Conservation (phyloP, 2,888 invertebrate species). For the Heterodera filipjevi region DNA sequence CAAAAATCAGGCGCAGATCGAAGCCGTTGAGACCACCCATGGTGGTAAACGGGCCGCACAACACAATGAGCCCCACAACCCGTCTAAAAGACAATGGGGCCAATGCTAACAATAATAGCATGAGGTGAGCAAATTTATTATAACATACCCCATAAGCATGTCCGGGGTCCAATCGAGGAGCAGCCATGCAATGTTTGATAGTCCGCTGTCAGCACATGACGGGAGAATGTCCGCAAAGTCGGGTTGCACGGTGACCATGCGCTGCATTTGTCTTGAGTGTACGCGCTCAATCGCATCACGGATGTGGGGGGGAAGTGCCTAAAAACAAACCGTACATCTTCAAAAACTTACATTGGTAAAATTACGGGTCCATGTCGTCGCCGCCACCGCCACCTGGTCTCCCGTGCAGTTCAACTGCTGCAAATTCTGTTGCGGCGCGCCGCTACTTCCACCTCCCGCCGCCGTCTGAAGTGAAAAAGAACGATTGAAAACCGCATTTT, state of each 20-base stretch:
- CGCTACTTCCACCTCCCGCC: too few species aligned
- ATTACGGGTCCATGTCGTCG: too few species aligned
- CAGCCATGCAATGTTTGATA: not conserved
- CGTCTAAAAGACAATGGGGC: not conserved
- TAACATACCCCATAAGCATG: not conserved
- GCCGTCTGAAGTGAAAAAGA: too few species aligned
- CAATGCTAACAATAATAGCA: not conserved
- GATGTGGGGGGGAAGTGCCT: not conserved
- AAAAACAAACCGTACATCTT: not conserved
- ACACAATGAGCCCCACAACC: not conserved
- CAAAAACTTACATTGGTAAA: not conserved
- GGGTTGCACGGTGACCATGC: not conserved
- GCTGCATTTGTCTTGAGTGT: not conserved
- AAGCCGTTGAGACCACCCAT: not conserved
- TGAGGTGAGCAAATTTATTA: not conserved
- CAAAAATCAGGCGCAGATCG: not conserved
- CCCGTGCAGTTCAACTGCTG: too few species aligned
- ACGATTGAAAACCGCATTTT: too few species aligned
- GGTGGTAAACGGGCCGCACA: not conserved
- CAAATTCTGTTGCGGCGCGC: too few species aligned
- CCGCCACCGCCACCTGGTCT: too few species aligned
- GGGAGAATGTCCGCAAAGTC: not conserved
- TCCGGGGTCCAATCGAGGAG: not conserved
- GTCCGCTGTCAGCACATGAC: not conserved
- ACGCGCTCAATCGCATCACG: not conserved